These are phyloP conservation scores for Torymus auratus DNA, from an alignment of 2,888 invertebrate species.

Conservation along the genomic window DNA sequence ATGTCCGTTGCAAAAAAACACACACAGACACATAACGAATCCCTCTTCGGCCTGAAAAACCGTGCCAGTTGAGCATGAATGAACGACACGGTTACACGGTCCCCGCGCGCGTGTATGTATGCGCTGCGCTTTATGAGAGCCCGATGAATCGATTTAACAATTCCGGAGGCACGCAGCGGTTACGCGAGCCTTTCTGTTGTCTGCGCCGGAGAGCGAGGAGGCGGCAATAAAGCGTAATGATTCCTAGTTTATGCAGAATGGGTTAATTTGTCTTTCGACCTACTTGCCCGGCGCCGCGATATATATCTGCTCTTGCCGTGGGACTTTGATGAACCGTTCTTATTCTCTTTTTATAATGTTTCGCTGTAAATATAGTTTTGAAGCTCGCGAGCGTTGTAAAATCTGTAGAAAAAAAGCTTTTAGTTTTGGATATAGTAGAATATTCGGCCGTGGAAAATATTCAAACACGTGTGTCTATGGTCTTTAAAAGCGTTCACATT, in stretches of 20 bases:
- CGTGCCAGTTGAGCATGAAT: slow-evolving; percentile 15
- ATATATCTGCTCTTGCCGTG: no score
- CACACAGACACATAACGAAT: neutral
- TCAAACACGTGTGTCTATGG: no score
- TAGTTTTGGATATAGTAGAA: no score
- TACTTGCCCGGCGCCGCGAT: neutral
- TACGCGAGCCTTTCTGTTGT: neutral
- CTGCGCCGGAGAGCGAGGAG: neutral
- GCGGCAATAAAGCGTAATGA: slow-evolving; percentile 21
- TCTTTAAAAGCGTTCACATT: no score
- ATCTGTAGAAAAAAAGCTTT: no score
- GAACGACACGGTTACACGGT: slow-evolving; percentile 30
- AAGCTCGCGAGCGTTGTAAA: no score
- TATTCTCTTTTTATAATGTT: no score
- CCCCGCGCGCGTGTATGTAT: slow-evolving; percentile 27
- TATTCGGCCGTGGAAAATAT: no score
- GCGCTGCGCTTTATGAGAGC: slow-evolving; percentile 17
- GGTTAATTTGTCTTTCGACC: slow-evolving; percentile 30
- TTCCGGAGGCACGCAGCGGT: neutral
- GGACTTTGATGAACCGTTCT: no score
- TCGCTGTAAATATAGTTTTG: no score
- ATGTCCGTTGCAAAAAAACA: neutral
- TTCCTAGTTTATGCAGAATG: slow-evolving; percentile 18
- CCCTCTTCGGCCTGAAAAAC: neutral
- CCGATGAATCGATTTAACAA: slow-evolving; percentile 53